Percentiles rank a stretch among this genome's conserved stretches.
Evolutionary conservation across 2,888 invertebrate genomes (phyloP).

Genomic region (Tachina grossa): DNA sequence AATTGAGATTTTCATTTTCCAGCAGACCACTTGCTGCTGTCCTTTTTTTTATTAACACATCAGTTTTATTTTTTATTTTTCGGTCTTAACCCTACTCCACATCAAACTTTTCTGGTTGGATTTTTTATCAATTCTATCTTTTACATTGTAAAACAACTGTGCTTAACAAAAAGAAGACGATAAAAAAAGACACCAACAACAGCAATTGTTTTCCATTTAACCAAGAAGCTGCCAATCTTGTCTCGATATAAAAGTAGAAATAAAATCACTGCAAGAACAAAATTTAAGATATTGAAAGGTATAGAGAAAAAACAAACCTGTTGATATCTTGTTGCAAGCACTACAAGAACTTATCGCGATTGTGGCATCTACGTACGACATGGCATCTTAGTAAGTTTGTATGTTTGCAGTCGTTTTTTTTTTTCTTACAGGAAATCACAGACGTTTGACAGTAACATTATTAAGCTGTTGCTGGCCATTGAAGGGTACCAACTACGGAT

Average conservation of each 20-base stretch:
- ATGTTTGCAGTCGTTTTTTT: slow-evolving; percentile 22
- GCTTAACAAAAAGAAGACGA: slow-evolving; percentile 47
- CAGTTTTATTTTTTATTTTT: slow-evolving; percentile 7
- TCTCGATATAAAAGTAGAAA: slow-evolving; percentile 34
- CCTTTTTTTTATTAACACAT: slow-evolving; percentile 54
- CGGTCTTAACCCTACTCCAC: background rate
- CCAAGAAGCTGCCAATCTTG: slow-evolving; percentile 59
- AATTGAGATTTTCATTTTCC: slow-evolving; percentile 39
- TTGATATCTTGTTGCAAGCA: slow-evolving; percentile 51
- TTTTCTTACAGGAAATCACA: slow-evolving; percentile 67
- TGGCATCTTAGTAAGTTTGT: slow-evolving; percentile 53
- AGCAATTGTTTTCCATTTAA: slow-evolving; percentile 59
- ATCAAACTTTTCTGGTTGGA: slow-evolving; percentile 8
- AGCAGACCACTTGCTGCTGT: background rate
- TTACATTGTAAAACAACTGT: slow-evolving; percentile 57
- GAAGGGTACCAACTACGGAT: slow-evolving; percentile 43
- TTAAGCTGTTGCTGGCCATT: slow-evolving; percentile 65
- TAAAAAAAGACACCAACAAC: background rate
- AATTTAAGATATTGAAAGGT: slow-evolving; percentile 9
- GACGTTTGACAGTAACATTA: slow-evolving; percentile 71
- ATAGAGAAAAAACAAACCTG: slow-evolving; percentile 50
- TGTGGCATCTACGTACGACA: slow-evolving; percentile 64
- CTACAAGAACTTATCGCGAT: slow-evolving; percentile 52
- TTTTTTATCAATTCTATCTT: slow-evolving; percentile 52
- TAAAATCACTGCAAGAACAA: slow-evolving; percentile 50